These are phyloP conservation scores for Eudemis profundana DNA, from an alignment of 2,888 invertebrate species.

Conservation along the genomic window DNA sequence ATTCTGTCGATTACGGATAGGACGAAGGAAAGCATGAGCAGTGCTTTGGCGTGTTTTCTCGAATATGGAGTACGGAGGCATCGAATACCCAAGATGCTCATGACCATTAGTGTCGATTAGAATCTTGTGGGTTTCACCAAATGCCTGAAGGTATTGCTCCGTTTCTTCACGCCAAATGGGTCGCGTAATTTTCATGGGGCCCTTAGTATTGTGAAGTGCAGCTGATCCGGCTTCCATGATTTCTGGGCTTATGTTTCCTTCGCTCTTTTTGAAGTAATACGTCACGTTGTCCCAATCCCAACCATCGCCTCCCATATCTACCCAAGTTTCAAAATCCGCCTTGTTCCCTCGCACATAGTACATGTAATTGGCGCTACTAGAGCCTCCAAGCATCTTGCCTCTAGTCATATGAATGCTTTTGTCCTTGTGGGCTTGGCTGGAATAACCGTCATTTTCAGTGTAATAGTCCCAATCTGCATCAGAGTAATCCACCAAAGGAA, in stretches of 20 bases:
- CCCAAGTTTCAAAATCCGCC: conserved; percentile 96
- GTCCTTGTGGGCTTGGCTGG: no score
- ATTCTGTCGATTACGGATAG: conserved; percentile 15
- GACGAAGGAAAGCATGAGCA: conserved; percentile 25
- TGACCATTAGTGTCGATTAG: conserved; percentile 25
- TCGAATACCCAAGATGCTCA: conserved; percentile 29
- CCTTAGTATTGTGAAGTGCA: conserved; percentile 86
- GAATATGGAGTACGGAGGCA: conserved; percentile 15
- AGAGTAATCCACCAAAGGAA: no score
- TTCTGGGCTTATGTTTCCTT: conserved; percentile 94
- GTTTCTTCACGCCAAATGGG: conserved; percentile 92
- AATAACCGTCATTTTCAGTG: no score
- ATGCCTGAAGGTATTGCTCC: background rate
- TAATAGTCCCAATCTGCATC: no score
- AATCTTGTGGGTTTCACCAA: conserved; percentile 10
- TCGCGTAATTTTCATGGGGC: conserved; percentile 93
- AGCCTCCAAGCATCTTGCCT: conserved; percentile 97
- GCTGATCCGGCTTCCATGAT: background rate
- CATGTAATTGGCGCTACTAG: conserved; percentile 96
- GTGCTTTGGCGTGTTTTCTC: conserved; percentile 31
- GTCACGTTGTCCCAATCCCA: conserved; percentile 94
- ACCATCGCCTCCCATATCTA: conserved; percentile 92
- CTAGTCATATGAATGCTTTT: no score
- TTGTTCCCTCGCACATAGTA: conserved; percentile 95
- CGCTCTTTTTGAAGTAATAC: conserved; percentile 95